A percentile compares a stretch with the other conserved stretches of the same genome.
Evolutionary conservation across 2,797 vertebrate genomes (phyloP).

Genomic region (Ceryle rudis): DNA sequence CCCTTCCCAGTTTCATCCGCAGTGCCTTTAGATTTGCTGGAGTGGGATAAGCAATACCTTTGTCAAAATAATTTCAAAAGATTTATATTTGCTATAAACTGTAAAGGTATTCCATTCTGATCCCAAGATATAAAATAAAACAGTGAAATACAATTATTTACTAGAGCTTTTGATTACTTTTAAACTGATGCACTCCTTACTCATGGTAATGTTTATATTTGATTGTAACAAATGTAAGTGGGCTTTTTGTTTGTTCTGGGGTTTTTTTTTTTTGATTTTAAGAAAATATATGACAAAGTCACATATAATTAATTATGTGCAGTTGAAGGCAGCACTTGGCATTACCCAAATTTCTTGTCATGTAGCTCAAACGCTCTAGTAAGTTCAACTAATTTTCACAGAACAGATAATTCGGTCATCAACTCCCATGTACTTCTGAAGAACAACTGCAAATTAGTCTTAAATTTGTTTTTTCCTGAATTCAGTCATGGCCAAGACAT

Average conservation of each 20-base stretch:
- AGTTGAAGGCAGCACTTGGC: neutral
- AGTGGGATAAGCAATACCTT: neutral
- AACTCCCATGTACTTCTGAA: neutral
- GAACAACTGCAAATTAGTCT: neutral
- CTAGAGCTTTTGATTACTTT: neutral
- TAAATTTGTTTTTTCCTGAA: conserved; percentile 31
- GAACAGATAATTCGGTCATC: conserved; percentile 19
- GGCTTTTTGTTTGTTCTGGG: no score
- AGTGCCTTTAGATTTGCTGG: neutral
- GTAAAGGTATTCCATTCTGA: neutral
- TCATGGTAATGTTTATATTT: neutral
- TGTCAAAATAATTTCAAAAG: neutral
- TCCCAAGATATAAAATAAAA: neutral
- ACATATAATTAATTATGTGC: neutral
- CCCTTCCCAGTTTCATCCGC: neutral
- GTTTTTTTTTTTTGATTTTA: neutral
- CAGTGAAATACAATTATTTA: neutral
- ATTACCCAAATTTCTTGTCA: neutral
- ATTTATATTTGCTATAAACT: neutral
- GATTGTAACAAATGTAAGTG: neutral
- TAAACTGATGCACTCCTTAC: neutral
- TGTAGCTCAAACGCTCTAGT: neutral
- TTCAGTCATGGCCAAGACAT: neutral
- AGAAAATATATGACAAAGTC: neutral
- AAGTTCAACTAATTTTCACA: conserved; percentile 16